Conservation (phyloP, 2,113 vertebrate genomes). For the Strigops habroptila region DNA sequence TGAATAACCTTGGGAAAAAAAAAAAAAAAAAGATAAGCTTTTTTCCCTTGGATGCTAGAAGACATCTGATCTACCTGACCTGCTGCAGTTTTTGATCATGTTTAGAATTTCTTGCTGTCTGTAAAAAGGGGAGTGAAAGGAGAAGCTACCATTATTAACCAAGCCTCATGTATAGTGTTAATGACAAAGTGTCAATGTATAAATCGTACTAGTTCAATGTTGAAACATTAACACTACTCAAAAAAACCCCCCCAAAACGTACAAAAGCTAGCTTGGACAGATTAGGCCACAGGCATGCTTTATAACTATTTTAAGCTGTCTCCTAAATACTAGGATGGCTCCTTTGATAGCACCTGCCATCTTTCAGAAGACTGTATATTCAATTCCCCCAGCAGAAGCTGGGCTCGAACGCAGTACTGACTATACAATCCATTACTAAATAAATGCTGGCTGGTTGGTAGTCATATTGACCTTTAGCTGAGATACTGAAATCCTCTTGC, state of each 20-base stretch:
- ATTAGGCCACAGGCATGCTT: constrained; percentile 16
- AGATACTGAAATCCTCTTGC: constrained; percentile 32
- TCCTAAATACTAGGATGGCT: background rate
- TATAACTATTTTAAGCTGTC: constrained; percentile 43
- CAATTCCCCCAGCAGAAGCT: constrained; percentile 31
- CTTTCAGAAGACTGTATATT: constrained; percentile 38
- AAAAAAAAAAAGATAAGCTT: background rate
- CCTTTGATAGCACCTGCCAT: constrained; percentile 49
- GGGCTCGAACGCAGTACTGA: constrained; percentile 36
- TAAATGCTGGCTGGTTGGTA: constrained; percentile 41
- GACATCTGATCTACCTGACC: background rate
- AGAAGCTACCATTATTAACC: background rate
- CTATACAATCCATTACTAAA: constrained; percentile 28
- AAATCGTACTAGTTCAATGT: constrained; percentile 1
- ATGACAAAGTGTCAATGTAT: constrained; percentile 5
- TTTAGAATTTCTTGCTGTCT: constrained; percentile 26
- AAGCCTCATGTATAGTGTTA: background rate
- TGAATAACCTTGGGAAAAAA: background rate
- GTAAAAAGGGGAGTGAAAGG: background rate
- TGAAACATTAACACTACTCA: constrained; percentile 45
- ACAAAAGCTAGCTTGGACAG: background rate
- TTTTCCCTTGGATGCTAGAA: background rate
- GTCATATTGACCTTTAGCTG: constrained; percentile 54
- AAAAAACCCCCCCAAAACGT: background rate
- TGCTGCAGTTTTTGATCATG: background rate